Evolutionary conservation across 37 sponge, comb jelly and placozoan species (phyloP).

Genomic region (Halichondria panicea): DNA sequence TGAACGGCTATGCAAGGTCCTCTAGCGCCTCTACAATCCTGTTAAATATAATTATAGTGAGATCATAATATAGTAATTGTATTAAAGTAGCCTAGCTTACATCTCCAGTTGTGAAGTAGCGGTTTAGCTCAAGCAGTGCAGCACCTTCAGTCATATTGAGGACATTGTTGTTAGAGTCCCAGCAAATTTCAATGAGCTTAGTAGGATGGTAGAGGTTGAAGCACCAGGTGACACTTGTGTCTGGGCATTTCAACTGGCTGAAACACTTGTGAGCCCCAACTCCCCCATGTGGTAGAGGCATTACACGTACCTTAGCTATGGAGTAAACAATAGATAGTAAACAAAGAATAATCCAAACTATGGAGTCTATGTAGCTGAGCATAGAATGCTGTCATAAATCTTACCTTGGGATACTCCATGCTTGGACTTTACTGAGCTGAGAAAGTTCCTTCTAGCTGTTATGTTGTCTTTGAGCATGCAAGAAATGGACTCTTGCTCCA

Average conservation of each 20-base stretch:
- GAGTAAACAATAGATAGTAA: too few relatives aligned
- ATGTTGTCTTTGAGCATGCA: background rate
- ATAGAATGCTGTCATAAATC: too few relatives aligned
- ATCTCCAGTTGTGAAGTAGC: background rate
- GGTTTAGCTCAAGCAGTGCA: background rate
- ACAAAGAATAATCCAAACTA: too few relatives aligned
- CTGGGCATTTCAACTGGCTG: too few relatives aligned
- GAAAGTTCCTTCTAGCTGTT: background rate
- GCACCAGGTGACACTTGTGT: conserved; percentile 38
- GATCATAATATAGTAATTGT: background rate
- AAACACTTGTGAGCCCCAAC: too few relatives aligned
- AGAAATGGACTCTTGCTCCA: background rate
- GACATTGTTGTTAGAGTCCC: conserved; percentile 4
- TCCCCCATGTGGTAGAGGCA: too few relatives aligned
- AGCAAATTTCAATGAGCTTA: conserved; percentile 26
- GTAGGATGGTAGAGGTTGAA: conserved; percentile 37
- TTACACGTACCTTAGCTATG: too few relatives aligned
- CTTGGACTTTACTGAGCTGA: background rate
- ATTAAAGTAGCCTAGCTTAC: background rate
- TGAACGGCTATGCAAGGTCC: background rate
- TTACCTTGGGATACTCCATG: background rate
- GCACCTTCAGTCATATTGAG: conserved; percentile 5
- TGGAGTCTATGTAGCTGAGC: too few relatives aligned
- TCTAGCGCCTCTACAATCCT: background rate
- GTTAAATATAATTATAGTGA: too few relatives aligned